A percentile compares a stretch with the other conserved stretches of the same genome.
Conservation (phyloP, 2,888 invertebrate species). For the Rugalucina vietnamica region DNA sequence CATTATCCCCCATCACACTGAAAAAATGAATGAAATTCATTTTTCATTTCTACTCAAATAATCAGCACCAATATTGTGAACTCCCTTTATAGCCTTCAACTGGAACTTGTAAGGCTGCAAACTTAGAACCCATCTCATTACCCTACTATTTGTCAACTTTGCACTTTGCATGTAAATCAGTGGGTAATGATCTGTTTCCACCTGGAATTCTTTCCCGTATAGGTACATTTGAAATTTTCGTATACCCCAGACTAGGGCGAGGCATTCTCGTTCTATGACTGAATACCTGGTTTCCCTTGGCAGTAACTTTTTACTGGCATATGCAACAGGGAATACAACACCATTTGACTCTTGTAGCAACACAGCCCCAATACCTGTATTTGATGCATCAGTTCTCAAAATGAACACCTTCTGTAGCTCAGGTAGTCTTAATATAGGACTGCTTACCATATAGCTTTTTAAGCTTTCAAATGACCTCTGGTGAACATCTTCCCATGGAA, state of each 20-base stretch:
- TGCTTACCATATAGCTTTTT: not conserved
- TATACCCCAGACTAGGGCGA: constrained; percentile 58
- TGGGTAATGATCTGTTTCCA: constrained; percentile 64
- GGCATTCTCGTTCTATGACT: constrained; percentile 59
- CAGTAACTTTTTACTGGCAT: constrained; percentile 65
- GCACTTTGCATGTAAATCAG: constrained; percentile 18
- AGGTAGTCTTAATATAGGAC: constrained; percentile 55
- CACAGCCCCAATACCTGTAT: constrained; percentile 66
- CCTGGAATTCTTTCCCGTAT: constrained; percentile 50
- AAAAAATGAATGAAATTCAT: too few relatives aligned
- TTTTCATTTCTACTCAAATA: constrained; percentile 3
- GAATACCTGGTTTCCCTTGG: constrained; percentile 56
- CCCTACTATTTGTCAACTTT: not conserved
- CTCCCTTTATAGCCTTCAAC: not conserved
- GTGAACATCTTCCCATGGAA: constrained; percentile 34
- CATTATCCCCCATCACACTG: too few relatives aligned
- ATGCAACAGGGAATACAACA: constrained; percentile 63
- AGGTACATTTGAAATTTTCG: constrained; percentile 54
- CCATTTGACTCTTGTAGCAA: constrained; percentile 58
- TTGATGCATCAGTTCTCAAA: constrained; percentile 67
- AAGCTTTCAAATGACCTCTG: constrained; percentile 8
- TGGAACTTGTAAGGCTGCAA: not conserved
- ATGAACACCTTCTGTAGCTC: constrained; percentile 58
- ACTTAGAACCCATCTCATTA: not conserved
- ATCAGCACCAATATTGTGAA: not conserved